Evolutionary conservation across 2,888 invertebrate genomes (phyloP).

Genomic region (Thecophora atra): DNA sequence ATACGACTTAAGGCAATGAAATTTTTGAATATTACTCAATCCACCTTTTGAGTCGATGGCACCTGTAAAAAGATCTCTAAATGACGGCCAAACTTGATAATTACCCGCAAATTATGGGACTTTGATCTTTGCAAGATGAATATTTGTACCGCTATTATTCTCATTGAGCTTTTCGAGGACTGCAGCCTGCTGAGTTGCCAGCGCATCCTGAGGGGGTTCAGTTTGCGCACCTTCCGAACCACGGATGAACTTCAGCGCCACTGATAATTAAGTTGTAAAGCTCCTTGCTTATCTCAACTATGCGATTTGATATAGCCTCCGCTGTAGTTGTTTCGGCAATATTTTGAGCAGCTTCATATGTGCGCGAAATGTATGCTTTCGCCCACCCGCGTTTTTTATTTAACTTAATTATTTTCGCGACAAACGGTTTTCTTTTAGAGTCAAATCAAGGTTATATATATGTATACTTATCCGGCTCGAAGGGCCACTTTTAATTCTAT

Average conservation of each 20-base stretch:
- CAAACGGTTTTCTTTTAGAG: background rate
- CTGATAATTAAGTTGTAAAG: constrained; percentile 14
- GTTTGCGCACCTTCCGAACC: constrained; percentile 7
- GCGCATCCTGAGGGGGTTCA: background rate
- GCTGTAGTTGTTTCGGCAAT: background rate
- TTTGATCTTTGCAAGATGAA: constrained; percentile 16
- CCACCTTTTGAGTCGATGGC: background rate
- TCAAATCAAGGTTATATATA: background rate
- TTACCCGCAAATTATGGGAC: background rate
- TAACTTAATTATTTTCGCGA: constrained; percentile 3
- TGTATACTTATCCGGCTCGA: background rate
- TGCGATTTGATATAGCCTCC: background rate
- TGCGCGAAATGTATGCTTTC: constrained; percentile 9
- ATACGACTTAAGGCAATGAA: constrained; percentile 3
- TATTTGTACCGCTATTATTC: background rate
- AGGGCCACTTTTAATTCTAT: background rate
- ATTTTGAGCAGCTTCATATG: constrained; percentile 8
- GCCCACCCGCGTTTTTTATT: constrained; percentile 19
- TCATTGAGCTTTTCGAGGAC: background rate
- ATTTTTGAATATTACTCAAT: background rate
- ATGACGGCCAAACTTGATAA: constrained; percentile 18
- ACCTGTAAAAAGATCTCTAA: constrained; percentile 7
- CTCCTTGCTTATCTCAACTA: background rate
- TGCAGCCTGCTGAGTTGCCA: constrained; percentile 1
- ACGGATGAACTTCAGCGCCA: constrained; percentile 1